phyloP scores from a whole-genome alignment of 2,888 invertebrate genomes.

The Elegia similella region DNA sequence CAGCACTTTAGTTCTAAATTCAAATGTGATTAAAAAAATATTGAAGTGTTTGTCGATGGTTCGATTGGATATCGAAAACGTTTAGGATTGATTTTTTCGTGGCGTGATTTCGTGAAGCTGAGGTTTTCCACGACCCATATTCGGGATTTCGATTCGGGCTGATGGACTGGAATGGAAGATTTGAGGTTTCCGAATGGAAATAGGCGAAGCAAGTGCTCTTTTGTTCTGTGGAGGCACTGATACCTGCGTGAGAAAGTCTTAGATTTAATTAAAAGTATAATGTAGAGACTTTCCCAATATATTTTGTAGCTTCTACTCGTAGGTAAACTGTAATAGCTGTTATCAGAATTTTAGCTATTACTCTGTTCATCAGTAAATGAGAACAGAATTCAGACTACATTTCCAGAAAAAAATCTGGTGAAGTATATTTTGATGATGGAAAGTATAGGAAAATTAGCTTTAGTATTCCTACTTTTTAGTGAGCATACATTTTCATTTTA shows the following conservation, averaged over 20 bases:
- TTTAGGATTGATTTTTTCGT: conserved; percentile 64
- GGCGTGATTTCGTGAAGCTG: conserved; percentile 43
- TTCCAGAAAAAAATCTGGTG: no score
- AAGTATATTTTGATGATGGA: no score
- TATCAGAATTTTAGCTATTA: no score
- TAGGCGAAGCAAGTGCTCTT: not conserved
- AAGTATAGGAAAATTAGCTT: no score
- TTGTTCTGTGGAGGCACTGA: not conserved
- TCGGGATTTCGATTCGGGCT: conserved; percentile 21
- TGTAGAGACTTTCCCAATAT: not conserved
- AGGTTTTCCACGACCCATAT: conserved; percentile 38
- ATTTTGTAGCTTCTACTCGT: not conserved
- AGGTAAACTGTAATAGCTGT: no score
- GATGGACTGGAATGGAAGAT: conserved; percentile 12
- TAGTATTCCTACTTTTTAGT: no score
- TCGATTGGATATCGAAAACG: conserved; percentile 34
- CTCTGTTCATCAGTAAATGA: no score
- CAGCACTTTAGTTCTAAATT: conserved; percentile 10
- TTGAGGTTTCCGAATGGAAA: not conserved
- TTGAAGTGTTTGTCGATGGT: conserved; percentile 32
- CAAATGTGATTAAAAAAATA: conserved; percentile 28
- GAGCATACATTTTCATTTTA: no score
- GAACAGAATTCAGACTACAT: no score
- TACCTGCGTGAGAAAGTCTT: not conserved
- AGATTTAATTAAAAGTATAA: not conserved